Evolutionary conservation across 2,113 vertebrate species (phyloP).

Genomic region (Etia nguti): DNA sequence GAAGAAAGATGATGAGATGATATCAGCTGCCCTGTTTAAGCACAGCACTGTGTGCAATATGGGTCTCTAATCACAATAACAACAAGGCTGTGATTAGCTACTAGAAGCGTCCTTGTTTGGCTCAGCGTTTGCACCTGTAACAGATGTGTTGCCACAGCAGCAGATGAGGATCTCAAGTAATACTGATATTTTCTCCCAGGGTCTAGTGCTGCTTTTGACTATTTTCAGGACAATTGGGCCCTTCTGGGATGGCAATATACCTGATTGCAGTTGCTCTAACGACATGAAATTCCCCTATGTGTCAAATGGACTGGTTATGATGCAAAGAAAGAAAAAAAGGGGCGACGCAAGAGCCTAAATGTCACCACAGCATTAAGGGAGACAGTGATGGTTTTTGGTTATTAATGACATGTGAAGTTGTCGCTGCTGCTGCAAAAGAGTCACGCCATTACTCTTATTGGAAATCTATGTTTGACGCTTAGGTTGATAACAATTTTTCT

Average conservation of each 20-base stretch:
- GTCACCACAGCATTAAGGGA: constrained; percentile 30
- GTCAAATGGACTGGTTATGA: not conserved
- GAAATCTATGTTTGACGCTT: constrained; percentile 63
- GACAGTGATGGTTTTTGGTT: constrained; percentile 39
- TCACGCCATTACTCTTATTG: constrained; percentile 45
- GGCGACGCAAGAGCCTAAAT: constrained; percentile 30
- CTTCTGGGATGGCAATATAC: constrained; percentile 42
- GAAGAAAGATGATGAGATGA: not conserved
- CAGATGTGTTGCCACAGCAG: constrained; percentile 55
- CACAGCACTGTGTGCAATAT: constrained; percentile 1
- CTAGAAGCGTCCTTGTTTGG: constrained; percentile 19
- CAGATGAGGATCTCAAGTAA: constrained; percentile 45
- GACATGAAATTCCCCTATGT: constrained; percentile 19
- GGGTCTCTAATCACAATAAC: constrained; percentile 38
- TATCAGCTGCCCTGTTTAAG: constrained; percentile 48
- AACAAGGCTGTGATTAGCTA: constrained; percentile 42
- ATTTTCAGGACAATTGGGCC: constrained; percentile 49
- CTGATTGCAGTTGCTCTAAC: constrained; percentile 50
- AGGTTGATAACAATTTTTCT: constrained; percentile 45
- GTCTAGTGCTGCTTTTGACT: constrained; percentile 39
- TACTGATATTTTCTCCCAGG: constrained; percentile 42
- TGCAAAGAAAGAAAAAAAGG: not conserved
- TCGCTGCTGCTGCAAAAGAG: not conserved
- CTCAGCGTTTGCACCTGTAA: constrained; percentile 47
- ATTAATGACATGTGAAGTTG: constrained; percentile 38